phyloP scores from a whole-genome alignment of 2,113 vertebrate species.

The Heterocephalus glaber region DNA sequence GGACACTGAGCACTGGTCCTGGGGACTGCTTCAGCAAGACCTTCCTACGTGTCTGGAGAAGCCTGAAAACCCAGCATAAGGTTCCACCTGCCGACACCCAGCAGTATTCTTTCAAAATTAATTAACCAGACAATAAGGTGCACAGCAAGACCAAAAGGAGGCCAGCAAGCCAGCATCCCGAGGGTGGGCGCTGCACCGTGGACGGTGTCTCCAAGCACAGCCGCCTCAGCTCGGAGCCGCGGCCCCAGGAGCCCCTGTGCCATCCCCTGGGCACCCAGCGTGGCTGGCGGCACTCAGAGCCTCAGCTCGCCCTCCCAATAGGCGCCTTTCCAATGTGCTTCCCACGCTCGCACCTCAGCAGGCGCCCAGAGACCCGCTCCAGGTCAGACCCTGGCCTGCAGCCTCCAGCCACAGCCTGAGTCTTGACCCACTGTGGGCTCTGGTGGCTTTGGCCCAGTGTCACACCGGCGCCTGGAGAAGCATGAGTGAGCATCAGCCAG shows the following conservation, averaged over 20 bases:
- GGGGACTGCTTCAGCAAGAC: background rate
- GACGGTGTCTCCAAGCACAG: background rate
- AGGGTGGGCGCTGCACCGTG: rapidly evolving
- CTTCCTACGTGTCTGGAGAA: background rate
- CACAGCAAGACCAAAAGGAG: background rate
- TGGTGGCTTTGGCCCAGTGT: background rate
- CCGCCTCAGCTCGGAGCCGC: rapidly evolving
- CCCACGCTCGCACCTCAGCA: background rate
- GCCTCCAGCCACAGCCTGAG: background rate
- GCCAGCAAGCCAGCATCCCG: background rate
- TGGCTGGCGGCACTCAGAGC: too few species aligned
- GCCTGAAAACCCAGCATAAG: background rate
- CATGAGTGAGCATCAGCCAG: background rate
- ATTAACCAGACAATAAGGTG: background rate
- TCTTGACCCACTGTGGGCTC: background rate
- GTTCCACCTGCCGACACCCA: background rate
- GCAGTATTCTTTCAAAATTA: background rate
- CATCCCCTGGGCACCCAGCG: rapidly evolving
- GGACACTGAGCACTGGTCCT: background rate
- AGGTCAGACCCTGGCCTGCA: rapidly evolving
- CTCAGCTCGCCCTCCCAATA: background rate
- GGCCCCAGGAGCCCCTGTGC: rapidly evolving
- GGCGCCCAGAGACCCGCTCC: background rate
- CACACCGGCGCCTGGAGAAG: background rate
- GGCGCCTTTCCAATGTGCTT: background rate